phyloP scores from a whole-genome alignment of 1,140 invertebrate species.

The Goniozus legneri region DNA sequence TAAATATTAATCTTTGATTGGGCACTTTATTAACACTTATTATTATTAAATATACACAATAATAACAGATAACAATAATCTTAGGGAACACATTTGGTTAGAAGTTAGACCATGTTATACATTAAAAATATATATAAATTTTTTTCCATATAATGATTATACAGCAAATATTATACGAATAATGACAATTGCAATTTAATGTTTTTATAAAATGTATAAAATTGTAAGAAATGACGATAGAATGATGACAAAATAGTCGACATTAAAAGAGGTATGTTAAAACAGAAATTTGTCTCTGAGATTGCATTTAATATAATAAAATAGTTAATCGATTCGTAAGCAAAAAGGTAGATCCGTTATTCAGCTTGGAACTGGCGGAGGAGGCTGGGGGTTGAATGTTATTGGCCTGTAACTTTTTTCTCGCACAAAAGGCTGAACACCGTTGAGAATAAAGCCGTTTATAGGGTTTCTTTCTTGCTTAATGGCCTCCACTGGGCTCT shows the following conservation, averaged over 20 bases:
- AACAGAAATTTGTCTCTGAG: too few species aligned
- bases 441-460: conserved; percentile 32
- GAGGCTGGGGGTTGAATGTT: conserved; percentile 41
- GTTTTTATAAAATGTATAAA: too few species aligned
- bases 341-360: too few species aligned
- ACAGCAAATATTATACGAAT: too few species aligned
- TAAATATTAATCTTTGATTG: conserved; percentile 33
- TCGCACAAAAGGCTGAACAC: conserved; percentile 42
- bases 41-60: conserved; percentile 10
- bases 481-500: conserved; percentile 30
- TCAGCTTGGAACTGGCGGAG: conserved; percentile 33
- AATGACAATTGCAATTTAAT: too few species aligned
- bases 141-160: background rate
- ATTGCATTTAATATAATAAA: too few species aligned
- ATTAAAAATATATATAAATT: conserved; percentile 15
- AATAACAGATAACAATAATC: conserved; percentile 13
- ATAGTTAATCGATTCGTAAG: too few species aligned
- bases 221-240: too few species aligned
- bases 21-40: conserved; percentile 26
- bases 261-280: too few species aligned
- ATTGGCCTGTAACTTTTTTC: conserved; percentile 50
- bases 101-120: conserved; percentile 26
- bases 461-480: conserved; percentile 26
- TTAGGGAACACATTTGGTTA: conserved; percentile 42
- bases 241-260: too few species aligned